Evolutionary conservation across 2,797 vertebrate species (phyloP).

Genomic region (Antrozous pallidus): DNA sequence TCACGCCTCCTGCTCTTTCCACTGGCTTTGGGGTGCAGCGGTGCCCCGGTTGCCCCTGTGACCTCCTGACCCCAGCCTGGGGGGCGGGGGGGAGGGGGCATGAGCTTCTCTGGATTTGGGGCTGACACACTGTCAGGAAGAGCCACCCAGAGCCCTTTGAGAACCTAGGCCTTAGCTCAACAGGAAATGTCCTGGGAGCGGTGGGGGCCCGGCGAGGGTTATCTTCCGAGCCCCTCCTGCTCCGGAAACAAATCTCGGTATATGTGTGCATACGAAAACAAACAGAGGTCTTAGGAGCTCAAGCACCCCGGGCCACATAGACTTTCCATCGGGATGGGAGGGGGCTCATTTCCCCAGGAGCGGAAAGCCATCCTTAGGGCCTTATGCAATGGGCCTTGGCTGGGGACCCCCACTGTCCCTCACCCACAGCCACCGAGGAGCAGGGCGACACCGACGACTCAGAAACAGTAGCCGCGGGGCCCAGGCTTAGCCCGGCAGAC

Average conservation of each 20-base stretch:
- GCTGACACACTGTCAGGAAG: rapidly evolving
- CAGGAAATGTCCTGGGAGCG: neutral
- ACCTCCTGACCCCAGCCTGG: rapidly evolving
- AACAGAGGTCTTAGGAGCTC: neutral
- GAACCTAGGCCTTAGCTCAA: neutral
- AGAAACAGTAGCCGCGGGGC: neutral
- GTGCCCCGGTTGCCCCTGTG: rapidly evolving
- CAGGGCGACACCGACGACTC: rapidly evolving
- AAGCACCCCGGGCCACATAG: neutral
- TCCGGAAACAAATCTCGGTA: neutral
- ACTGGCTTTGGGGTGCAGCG: neutral
- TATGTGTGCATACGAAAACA: neutral
- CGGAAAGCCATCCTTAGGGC: neutral
- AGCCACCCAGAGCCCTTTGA: rapidly evolving
- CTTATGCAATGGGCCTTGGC: neutral
- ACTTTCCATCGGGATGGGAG: neutral
- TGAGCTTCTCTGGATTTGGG: neutral
- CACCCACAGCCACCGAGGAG: neutral
- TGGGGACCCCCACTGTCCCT: neutral
- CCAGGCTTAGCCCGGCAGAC: neutral
- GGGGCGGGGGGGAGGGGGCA: no score
- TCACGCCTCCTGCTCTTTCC: rapidly evolving
- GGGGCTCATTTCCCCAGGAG: neutral
- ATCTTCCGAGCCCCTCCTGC: neutral
- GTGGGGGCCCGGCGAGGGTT: neutral